Conservation (phyloP, 1,140 invertebrate species). For the Drosophila tropicalis region DNA sequence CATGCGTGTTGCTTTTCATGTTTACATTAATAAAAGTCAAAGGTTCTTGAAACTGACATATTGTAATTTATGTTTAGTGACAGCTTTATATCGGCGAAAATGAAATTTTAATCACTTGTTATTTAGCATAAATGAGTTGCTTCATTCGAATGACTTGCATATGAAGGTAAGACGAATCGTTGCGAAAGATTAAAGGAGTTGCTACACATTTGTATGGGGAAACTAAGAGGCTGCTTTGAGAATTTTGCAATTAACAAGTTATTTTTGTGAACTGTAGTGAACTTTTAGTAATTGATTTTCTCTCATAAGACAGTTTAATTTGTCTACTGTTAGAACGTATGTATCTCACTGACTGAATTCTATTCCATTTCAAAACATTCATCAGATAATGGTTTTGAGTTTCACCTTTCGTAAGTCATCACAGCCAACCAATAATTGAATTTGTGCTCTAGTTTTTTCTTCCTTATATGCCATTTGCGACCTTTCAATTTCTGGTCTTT, state of each 20-base stretch:
- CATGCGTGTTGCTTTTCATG: constrained; percentile 80
- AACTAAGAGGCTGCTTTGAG: not conserved
- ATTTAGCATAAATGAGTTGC: constrained; percentile 81
- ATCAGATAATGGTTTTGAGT: too few species aligned
- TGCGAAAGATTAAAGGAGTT: not conserved
- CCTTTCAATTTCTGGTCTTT: not conserved
- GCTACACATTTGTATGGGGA: not conserved
- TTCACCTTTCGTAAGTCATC: not conserved
- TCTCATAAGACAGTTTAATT: too few species aligned
- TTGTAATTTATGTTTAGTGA: constrained; percentile 82
- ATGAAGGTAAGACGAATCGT: constrained; percentile 10
- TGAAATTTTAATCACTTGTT: constrained; percentile 80
- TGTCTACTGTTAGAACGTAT: too few species aligned
- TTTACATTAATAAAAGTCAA: constrained; percentile 82
- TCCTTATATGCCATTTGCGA: not conserved
- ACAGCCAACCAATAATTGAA: not conserved
- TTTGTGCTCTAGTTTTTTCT: constrained; percentile 5
- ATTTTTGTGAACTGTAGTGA: too few species aligned
- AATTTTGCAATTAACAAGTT: not conserved
- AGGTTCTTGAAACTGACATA: constrained; percentile 80
- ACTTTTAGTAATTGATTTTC: too few species aligned
- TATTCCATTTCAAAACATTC: too few species aligned
- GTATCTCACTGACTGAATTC: too few species aligned
- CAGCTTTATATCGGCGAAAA: constrained; percentile 78
- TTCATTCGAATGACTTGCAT: constrained; percentile 50